These are phyloP conservation scores for Plebejus melissa DNA, from an alignment of 2,888 invertebrate species.

Conservation along the genomic window DNA sequence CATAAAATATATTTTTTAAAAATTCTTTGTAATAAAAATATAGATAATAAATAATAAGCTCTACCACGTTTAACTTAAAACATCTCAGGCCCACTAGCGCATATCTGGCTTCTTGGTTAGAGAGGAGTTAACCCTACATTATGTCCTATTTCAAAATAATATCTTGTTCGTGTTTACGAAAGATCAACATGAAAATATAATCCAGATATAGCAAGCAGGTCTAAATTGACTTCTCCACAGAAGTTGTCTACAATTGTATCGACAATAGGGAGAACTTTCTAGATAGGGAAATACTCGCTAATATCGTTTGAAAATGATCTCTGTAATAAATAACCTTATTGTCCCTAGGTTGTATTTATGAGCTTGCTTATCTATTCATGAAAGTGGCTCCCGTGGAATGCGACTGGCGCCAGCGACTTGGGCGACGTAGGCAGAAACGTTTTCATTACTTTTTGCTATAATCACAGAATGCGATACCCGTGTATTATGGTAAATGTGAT, in stretches of 20 bases:
- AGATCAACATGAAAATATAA: background rate
- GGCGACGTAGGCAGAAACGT: slow-evolving; percentile 32
- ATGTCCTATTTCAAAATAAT: background rate
- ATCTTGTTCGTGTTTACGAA: background rate
- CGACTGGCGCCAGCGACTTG: slow-evolving; percentile 58
- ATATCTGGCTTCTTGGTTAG: no score
- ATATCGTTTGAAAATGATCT: slow-evolving; percentile 17
- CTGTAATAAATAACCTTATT: slow-evolving; percentile 33
- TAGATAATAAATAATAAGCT: background rate
- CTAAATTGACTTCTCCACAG: background rate
- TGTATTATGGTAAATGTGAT: slow-evolving; percentile 36
- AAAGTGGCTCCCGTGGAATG: slow-evolving; percentile 73
- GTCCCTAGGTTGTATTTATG: slow-evolving; percentile 43
- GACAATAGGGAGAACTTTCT: background rate
- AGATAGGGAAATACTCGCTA: background rate
- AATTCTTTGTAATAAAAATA: background rate
- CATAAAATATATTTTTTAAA: background rate
- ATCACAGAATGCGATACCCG: slow-evolving; percentile 31
- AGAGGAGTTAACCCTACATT: no score
- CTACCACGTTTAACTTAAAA: no score
- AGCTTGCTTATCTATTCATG: slow-evolving; percentile 71
- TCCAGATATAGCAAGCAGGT: background rate
- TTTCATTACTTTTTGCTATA: slow-evolving; percentile 26
- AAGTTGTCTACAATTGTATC: background rate
- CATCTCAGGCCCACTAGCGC: no score